These are phyloP conservation scores for Heliconius hewitsoni DNA, from an alignment of 1,140 invertebrate species.

Conservation along the genomic window DNA sequence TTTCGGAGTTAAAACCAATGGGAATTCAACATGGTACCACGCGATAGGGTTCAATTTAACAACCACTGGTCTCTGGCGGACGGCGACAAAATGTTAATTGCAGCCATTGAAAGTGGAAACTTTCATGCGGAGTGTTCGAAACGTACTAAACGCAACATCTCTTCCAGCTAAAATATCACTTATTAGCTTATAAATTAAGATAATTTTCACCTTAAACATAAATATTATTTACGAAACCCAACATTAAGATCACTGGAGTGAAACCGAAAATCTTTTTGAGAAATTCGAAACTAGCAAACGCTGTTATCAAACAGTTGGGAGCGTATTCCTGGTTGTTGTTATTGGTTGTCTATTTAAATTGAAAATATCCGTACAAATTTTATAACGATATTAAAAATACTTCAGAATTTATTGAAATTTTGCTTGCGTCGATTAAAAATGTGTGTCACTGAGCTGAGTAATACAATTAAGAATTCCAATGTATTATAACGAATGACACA, in stretches of 20 bases:
- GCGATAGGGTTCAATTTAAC: conserved; percentile 55
- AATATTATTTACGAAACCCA: conserved; percentile 14
- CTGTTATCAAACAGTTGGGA: background rate
- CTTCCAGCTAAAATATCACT: background rate
- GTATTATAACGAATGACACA: background rate
- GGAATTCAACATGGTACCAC: conserved; percentile 51
- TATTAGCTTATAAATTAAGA: background rate
- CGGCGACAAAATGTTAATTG: conserved; percentile 60
- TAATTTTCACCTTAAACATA: background rate
- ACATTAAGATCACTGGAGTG: conserved; percentile 23
- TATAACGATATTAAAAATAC: background rate
- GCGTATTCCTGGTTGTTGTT: background rate
- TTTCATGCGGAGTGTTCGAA: conserved; percentile 41
- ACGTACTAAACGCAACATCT: background rate
- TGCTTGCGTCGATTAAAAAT: conserved; percentile 10
- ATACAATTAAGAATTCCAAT: conserved; percentile 13
- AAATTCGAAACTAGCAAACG: conserved; percentile 22
- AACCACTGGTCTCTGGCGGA: conserved; percentile 45
- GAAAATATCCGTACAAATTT: background rate
- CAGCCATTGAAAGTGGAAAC: conserved; percentile 51
- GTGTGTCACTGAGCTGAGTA: conserved; percentile 21
- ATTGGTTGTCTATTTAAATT: background rate
- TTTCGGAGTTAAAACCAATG: conserved; percentile 45
- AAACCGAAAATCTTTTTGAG: conserved; percentile 37
- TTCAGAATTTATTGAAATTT: background rate